A percentile compares a stretch with the other conserved stretches of the same genome.
These are phyloP conservation scores for Excalfactoria chinensis DNA, from an alignment of 2,113 vertebrate species.

Conservation along the genomic window DNA sequence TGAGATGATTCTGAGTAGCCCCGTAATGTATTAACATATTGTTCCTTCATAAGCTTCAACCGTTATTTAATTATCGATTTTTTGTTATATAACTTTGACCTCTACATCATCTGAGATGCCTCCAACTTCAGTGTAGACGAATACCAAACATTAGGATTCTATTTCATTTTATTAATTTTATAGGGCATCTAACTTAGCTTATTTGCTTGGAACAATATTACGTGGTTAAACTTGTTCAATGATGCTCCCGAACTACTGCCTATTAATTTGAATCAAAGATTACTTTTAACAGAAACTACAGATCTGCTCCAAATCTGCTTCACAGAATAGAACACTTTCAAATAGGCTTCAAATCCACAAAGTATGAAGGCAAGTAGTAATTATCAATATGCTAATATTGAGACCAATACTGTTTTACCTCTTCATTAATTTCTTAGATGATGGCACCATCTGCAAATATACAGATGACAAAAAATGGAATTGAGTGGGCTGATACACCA, in stretches of 20 bases:
- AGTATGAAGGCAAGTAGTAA: neutral
- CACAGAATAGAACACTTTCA: neutral
- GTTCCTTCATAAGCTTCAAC: neutral
- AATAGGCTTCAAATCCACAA: neutral
- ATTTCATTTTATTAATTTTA: neutral
- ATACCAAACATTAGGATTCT: neutral
- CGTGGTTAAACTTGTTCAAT: neutral
- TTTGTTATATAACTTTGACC: neutral
- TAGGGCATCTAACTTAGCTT: neutral
- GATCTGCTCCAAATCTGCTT: neutral
- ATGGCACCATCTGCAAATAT: no score
- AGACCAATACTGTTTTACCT: no score
- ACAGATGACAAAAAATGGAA: no score
- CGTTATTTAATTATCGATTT: neutral
- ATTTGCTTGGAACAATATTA: neutral
- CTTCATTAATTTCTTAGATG: no score
- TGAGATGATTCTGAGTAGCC: neutral
- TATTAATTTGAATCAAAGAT: neutral
- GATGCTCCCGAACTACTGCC: neutral
- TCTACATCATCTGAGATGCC: neutral
- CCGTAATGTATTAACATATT: neutral
- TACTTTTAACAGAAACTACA: neutral
- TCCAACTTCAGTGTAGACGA: neutral
- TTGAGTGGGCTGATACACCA: no score
- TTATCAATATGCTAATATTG: no score